phyloP scores from a whole-genome alignment of 2,797 vertebrate species.

The Podarcis siculus region DNA sequence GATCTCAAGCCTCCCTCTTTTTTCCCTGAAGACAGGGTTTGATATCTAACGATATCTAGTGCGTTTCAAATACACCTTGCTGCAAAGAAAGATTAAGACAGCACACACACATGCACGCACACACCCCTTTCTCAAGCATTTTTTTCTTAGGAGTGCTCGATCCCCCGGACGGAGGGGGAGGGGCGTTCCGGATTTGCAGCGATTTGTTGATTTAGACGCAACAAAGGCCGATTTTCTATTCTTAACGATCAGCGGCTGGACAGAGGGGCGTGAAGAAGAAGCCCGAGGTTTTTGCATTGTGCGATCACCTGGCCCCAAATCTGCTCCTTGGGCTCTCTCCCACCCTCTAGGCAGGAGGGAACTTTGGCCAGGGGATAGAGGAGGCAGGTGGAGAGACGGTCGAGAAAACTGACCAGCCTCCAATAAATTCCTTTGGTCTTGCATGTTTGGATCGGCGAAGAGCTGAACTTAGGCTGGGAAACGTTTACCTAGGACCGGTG shows the following conservation, averaged over 20 bases:
- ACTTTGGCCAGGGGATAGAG: too few species aligned
- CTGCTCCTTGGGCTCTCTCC: neutral
- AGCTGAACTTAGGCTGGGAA: too few species aligned
- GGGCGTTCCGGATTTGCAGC: neutral
- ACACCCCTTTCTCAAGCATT: neutral
- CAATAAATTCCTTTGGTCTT: too few species aligned
- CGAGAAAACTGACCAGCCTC: too few species aligned
- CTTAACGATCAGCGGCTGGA: neutral
- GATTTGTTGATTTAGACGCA: neutral
- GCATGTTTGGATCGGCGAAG: too few species aligned
- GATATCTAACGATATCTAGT: neutral
- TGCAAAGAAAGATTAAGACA: neutral
- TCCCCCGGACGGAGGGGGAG: neutral
- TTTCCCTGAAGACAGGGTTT: accelerated
- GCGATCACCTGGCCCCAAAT: neutral
- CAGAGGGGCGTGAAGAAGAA: neutral
- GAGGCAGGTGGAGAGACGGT: too few species aligned
- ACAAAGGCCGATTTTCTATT: neutral
- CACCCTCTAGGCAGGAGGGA: too few species aligned
- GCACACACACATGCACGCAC: neutral
- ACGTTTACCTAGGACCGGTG: too few species aligned
- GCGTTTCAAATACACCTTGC: neutral
- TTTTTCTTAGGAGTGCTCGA: neutral
- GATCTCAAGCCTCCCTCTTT: neutral
- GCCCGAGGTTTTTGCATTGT: accelerated